Evolutionary conservation across 2,888 invertebrate species (phyloP), one percentile per base, ranked within the genome.

Genomic region (Drosophila nigricruria): DNA sequence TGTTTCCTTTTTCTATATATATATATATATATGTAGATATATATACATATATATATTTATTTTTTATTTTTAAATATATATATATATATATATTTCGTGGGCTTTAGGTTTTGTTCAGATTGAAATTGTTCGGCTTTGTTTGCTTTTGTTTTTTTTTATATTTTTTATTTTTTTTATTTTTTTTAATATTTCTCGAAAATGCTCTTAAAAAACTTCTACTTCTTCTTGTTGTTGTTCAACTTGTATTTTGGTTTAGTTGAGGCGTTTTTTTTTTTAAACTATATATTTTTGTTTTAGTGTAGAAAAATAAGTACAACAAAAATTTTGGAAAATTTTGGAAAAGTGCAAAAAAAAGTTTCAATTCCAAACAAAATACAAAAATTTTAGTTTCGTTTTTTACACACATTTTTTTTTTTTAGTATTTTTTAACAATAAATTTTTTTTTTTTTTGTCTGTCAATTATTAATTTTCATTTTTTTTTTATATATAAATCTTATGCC

Each of bases 21-120:
- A 61, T 75, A 62, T 73, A 76, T 66, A 63, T 81, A 52, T 73
- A 71, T 76, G 70, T 73, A 68, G 70, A 70, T 73, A 62, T 70
- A 42, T 68, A 38, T 70, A 53, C 71, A 65, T 74, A 70, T 84
- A 42, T 70, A 53, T 74, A 68, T 74, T 68, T 84, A 67, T 73
- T 70, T 71, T 54, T 82, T 82, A 85, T 86, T 82, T 73, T 81
- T 81, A 75, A 84, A 74, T 65, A 54, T 76, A 42, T 56, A 32
- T 58, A 50, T 72, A 54, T 57, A 43, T 74, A 50, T 75, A 69
- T 75, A 69, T 78, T 84, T 83, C 85, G 85, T 85, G 85, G 85
- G 85, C 78, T 87, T 85, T 77, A 75, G 73, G 82, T 88, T 88
- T 87, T 85, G 70, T 81, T 85, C 80, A 86, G 86, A 79, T 84